Conservation (phyloP, 2,797 vertebrate species). For the Mus caroli region DNA sequence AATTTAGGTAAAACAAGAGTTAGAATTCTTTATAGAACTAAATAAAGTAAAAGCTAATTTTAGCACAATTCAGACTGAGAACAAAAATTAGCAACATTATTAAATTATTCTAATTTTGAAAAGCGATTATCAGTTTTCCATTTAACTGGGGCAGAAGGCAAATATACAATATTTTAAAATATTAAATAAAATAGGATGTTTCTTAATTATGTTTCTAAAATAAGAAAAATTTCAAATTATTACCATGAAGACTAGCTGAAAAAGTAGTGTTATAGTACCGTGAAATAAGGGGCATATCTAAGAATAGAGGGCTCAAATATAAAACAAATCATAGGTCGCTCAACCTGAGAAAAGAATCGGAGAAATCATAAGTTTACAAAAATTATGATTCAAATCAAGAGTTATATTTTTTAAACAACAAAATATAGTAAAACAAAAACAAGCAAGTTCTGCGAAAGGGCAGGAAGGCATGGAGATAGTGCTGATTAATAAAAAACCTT, state of each 20-base stretch:
- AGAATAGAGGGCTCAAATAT: not conserved
- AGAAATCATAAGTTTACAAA: not conserved
- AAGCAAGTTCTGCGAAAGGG: not conserved
- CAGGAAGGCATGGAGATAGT: not conserved
- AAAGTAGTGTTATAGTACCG: not conserved
- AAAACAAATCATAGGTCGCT: not conserved
- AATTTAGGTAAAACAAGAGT: constrained; percentile 30
- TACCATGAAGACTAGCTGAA: not conserved
- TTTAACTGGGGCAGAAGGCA: constrained; percentile 66
- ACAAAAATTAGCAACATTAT: not conserved
- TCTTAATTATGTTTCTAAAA: constrained; percentile 13
- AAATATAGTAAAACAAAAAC: not conserved
- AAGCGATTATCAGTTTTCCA: constrained; percentile 59
- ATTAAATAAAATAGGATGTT: not conserved
- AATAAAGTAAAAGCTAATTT: constrained; percentile 42
- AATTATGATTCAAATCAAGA: not conserved
- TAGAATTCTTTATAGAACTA: not conserved
- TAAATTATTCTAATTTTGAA: constrained; percentile 59
- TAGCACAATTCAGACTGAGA: not conserved
- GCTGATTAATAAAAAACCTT: no score
- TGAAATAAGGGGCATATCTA: not conserved
- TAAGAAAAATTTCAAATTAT: not conserved
- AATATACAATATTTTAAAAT: constrained; percentile 64
- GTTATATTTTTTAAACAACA: not conserved
- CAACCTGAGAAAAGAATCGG: not conserved